phyloP scores from a whole-genome alignment of 1,140 invertebrate genomes.

The Drosophila miranda region DNA sequence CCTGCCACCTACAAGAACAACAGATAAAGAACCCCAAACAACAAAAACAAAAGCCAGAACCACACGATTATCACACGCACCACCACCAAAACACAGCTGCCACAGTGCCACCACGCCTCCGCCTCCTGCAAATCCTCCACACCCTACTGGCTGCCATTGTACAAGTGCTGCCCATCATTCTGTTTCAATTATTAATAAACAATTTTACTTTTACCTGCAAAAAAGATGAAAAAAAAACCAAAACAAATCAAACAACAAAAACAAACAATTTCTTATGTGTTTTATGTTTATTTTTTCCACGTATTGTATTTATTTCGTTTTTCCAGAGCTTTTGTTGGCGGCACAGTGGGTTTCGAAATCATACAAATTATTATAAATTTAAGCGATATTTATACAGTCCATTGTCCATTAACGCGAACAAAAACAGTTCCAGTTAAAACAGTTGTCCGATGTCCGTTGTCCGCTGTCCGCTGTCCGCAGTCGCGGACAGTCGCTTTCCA shows the following conservation, averaged over 20 bases:
- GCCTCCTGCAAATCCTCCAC: constrained; percentile 43
- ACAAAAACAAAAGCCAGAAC: constrained; percentile 31
- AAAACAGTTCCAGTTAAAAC: neutral
- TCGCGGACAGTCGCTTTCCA: too few relatives aligned
- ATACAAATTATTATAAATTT: too few relatives aligned
- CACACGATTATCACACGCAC: constrained; percentile 26
- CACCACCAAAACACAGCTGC: constrained; percentile 14
- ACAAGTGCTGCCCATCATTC: constrained; percentile 58
- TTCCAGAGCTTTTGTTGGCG: constrained; percentile 28
- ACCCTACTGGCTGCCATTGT: constrained; percentile 48
- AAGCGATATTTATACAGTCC: too few relatives aligned
- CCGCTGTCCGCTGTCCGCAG: neutral
- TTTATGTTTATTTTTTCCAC: constrained; percentile 35
- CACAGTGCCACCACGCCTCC: constrained; percentile 32
- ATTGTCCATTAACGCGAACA: too few relatives aligned
- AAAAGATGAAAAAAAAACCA: constrained; percentile 42
- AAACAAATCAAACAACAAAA: constrained; percentile 49
- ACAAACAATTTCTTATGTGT: constrained; percentile 40
- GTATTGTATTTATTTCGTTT: constrained; percentile 32
- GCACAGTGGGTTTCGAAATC: constrained; percentile 2
- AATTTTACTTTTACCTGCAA: constrained; percentile 63
- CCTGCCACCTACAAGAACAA: constrained; percentile 55
- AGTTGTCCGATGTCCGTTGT: neutral
- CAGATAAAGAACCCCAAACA: constrained; percentile 33
- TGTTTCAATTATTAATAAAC: constrained; percentile 50